phyloP scores from a whole-genome alignment of 2,888 invertebrate species.

The Epiblema foenella region DNA sequence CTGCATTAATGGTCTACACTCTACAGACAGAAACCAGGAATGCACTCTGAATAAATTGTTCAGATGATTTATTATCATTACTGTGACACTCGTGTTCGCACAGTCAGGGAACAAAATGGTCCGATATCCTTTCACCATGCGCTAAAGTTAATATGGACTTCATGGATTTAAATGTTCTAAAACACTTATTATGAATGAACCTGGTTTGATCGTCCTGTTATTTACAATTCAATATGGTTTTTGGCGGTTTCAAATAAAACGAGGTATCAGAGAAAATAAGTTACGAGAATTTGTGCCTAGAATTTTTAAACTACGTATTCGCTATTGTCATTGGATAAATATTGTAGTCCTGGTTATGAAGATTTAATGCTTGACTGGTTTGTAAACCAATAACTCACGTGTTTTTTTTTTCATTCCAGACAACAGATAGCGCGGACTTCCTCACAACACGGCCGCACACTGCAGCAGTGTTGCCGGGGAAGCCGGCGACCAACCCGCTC shows the following conservation, averaged over 20 bases:
- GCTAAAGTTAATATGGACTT: background rate
- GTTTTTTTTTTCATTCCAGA: constrained; percentile 59
- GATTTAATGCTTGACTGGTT: background rate
- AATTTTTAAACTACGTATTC: background rate
- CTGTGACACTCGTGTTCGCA: background rate
- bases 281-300: background rate
- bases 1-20: no score
- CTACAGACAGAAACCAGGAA: background rate
- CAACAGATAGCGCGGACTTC: constrained; percentile 82
- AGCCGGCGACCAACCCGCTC: constrained; percentile 93
- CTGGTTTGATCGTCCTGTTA: background rate
- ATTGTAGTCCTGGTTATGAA: background rate
- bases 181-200: no score
- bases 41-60: background rate
- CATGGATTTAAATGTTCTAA: background rate
- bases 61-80: background rate
- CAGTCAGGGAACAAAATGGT: background rate
- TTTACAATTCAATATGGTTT: background rate
- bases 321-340: background rate
- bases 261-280: background rate
- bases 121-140: background rate
- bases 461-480: constrained; percentile 90
- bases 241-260: background rate
- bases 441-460: constrained; percentile 80
- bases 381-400: background rate